These are phyloP conservation scores for Sminthurinus signatus DNA, from an alignment of 1,140 invertebrate genomes.

Conservation along the genomic window DNA sequence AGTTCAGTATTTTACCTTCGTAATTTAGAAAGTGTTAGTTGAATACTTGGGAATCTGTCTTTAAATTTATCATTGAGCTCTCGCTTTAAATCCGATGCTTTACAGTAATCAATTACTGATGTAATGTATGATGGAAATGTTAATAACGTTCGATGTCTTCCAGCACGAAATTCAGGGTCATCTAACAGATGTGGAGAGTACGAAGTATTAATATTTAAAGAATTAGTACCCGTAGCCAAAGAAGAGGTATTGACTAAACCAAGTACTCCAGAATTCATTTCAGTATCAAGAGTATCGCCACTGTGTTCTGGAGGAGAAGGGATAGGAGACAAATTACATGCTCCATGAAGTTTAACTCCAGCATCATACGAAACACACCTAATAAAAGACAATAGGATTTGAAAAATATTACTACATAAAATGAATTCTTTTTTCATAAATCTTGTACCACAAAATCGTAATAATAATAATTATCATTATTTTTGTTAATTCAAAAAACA, in stretches of 20 bases:
- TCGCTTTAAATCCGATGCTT: conserved; percentile 93
- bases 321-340: conserved; percentile 71
- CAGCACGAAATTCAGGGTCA: conserved; percentile 83
- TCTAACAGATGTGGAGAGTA: conserved; percentile 87
- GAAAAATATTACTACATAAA: conserved; percentile 12
- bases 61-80: conserved; percentile 96
- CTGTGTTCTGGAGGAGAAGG: conserved; percentile 93
- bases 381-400: not conserved
- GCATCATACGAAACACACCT: conserved; percentile 18
- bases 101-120: conserved; percentile 93
- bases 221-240: conserved; percentile 46
- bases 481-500: too few species aligned
- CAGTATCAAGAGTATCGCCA: conserved; percentile 54
- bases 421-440: not conserved
- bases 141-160: conserved; percentile 87
- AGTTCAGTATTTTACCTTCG: conserved; percentile 83
- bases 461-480: too few species aligned
- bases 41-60: conserved; percentile 89
- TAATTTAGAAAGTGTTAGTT: conserved; percentile 93
- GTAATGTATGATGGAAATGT: conserved; percentile 94
- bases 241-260: conserved; percentile 10
- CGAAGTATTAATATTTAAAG: conserved; percentile 39
- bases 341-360: conserved; percentile 16
- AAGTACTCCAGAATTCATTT: not conserved
- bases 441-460: too few species aligned